Evolutionary conservation across 2,888 invertebrate genomes (phyloP), one percentile per base, ranked within the genome.

Genomic region (Caenorhabditis japonica): DNA sequence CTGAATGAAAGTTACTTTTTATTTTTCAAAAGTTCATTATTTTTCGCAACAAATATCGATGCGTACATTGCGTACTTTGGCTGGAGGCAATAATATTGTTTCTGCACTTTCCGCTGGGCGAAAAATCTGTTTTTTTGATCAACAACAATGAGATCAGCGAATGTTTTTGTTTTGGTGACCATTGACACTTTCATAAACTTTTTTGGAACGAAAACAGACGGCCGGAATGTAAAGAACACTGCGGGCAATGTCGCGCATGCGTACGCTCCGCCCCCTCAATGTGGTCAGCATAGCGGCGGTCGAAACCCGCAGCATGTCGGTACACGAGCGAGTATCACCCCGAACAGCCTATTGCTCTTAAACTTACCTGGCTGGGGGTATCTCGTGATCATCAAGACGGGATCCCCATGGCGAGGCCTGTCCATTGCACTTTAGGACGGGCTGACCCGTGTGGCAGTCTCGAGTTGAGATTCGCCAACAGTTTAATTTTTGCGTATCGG

Each of bases 391-490:
- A 91, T 79, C 76, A 91, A 92, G 92, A 91, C 90, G 91, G 91
- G 91, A 91, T 90, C 91, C 90, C 91, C 92, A 91, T 91, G 91
- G 90, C 87, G 92, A 92, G 92, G 91, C 91, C 90, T 88, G 89
- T 88, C 90, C 92, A 92, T 92, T 92, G 92, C 92, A 92, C 92
- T 90, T 87, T 90, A n/a, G 82, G 90, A 90, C 89, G 90, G 91
- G 92, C 91, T 92, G 92, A 92, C 91, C 90, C 91, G 90, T 91
- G 92, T 92, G 91, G 91, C 90, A 91, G 91, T 91, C 91, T 92
- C 91, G 91, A 90, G 91, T 91, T 91, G 90, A 85, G 76, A 81
- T 88, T 87, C 85, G 85, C 87, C 87, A 87, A 88, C 82, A 82
- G 80, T 75, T 82, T 58, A 80, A 80, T 80, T 80, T 81, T 81